Evolutionary conservation across 2,888 invertebrate species (phyloP), one percentile per base, ranked within the genome.

Genomic region (Leucophenga montana): DNA sequence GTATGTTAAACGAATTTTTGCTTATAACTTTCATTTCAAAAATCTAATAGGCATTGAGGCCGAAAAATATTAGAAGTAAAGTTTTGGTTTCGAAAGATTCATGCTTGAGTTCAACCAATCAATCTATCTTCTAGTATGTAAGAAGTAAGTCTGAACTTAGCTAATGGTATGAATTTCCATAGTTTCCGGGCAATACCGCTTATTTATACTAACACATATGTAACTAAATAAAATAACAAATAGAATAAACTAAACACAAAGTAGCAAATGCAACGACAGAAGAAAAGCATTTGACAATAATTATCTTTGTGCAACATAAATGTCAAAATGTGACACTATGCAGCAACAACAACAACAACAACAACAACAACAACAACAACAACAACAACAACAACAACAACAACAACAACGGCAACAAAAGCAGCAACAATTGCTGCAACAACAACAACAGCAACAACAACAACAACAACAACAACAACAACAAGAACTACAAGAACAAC

Each of bases 271-370:
- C 50, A 50, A 18, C 50, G 16, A 50, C 14, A 50, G 13, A 3
- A 50, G 13, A n/a, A 50, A n/a, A 50, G 13, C 50, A 16, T 18
- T 50, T n/a, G 50, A 11, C n/a, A 50, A 50, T 50, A 50, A 16
- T 50, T 50, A 50, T 11, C 39, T 39, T 39, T 50, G 50, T 50
- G 57, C 31, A 57, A 14, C 57, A 57, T 11, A 57, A 57, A 57
- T 57, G 57, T 57, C 31, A 57, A 57, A 57, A 27, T 57, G 27
- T 57, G 14, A 57, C 31, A 39, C 39, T 39, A 39, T 39, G 39
- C 1, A 39, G 39, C 39, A 27, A 27, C 57, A n/a, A 27, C n/a
- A 31, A 57, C 13, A 31, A 31, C 11, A 27, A n/a, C 6, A 13
- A n/a, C 50, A 50, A 8, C 18, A 50, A 50, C 50, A 50, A 16